Base-by-base conservation (phyloP, 2,113 vertebrate genomes). In the Pitta sordida region DNA sequence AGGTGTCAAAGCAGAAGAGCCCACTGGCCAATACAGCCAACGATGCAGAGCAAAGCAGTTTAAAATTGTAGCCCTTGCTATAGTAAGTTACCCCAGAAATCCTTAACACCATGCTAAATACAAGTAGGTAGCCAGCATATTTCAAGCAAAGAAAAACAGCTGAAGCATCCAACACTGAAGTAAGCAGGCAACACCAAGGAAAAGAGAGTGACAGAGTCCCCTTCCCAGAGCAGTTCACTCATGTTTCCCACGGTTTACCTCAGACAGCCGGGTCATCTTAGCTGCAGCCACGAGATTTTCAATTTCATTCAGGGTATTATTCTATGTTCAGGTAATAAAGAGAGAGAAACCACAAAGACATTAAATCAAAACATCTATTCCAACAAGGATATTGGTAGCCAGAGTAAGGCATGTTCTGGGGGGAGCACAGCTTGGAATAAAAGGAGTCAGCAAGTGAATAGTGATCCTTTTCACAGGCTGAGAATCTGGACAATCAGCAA, bases 261-360 rank as follows among this genome's bases (percentile, higher is more conserved):
- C 94, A 56, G 95, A 91, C 32, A 79, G 86, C 27, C 18, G 53
- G 0, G 90, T 87, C 79, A 37, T 68, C 85, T 95, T 94, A 77
- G 95, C 71, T 43, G 62, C 44, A 84, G 51, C 43, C 71, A 90
- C 29, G 77, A 95, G 75, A 34, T 87, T 71, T 29, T 97, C 95
- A 71, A 96, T 13, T 56, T 94, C 78, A 36, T 95, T 89, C 44
- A 95, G 87, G 18, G 19, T 65, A 59, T 93, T 90, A 88, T 51
- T 80, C 92, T 93, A 51, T 5, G 29, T 75, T 76, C 43, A 91
- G 11, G 6, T 65, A 79, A 93, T 20, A 91, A 68, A 88, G n/a
- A 88, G 24, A 86, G 14, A 96, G 12, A 94, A 82, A 30, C 3
- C 12, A 49, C 83, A 44, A 51, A 65, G n/a, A 65, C 21, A 58